phyloP scores from a whole-genome alignment of 2,113 vertebrate genomes.

The Coreoperca whiteheadi region DNA sequence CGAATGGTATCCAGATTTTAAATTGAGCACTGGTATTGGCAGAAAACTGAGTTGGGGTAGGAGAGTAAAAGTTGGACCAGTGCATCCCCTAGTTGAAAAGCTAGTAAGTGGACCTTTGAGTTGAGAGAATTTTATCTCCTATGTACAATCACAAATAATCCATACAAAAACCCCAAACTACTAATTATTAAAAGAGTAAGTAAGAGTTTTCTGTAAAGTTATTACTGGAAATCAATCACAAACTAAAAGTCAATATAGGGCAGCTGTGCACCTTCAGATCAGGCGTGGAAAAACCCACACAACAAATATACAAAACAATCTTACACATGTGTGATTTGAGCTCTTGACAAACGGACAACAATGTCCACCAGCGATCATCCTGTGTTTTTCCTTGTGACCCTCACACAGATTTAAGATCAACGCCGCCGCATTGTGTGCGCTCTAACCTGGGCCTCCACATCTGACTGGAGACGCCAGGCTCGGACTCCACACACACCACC shows the following conservation, averaged over 20 bases:
- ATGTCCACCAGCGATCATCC: not conserved
- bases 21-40: not conserved
- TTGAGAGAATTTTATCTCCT: not conserved
- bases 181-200: not conserved
- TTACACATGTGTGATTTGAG: slow-evolving; percentile 4
- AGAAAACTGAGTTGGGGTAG: not conserved
- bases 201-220: not conserved
- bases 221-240: not conserved
- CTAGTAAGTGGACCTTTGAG: not conserved
- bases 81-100: not conserved
- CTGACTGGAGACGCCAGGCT: slow-evolving; percentile 66
- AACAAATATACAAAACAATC: not conserved
- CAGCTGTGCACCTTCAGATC: not conserved
- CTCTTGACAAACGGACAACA: not conserved
- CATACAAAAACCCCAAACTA: not conserved
- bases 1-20: not conserved
- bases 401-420: slow-evolving; percentile 32
- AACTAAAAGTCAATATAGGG: not conserved
- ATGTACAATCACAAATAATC: not conserved
- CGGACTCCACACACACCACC: slow-evolving; percentile 33
- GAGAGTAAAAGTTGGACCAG: not conserved
- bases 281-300: not conserved
- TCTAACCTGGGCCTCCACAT: slow-evolving; percentile 76
- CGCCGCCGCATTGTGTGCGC: slow-evolving; percentile 59
- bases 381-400: slow-evolving; percentile 15